phyloP scores from a whole-genome alignment of 2,888 invertebrate species.

The Mactromeris polynyma region DNA sequence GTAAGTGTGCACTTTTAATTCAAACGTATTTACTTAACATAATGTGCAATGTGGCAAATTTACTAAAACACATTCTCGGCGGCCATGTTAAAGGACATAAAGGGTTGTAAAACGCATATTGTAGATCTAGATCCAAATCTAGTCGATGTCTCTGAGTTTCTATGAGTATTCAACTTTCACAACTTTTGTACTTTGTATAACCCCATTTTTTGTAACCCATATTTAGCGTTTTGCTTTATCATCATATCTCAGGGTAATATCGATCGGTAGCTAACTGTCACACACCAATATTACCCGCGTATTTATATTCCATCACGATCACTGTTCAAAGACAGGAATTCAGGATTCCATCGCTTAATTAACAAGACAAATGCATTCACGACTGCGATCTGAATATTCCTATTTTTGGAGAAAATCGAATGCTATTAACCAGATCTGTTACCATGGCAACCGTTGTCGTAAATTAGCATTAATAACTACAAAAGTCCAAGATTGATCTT shows the following conservation, averaged over 20 bases:
- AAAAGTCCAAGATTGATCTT: constrained; percentile 8
- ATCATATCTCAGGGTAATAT: background rate
- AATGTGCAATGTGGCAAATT: too few species aligned
- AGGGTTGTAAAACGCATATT: too few species aligned
- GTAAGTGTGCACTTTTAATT: too few species aligned
- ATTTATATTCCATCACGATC: background rate
- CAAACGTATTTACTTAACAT: too few species aligned
- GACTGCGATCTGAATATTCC: background rate
- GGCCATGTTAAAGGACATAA: too few species aligned
- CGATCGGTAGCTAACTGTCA: background rate
- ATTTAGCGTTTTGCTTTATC: background rate
- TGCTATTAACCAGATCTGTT: constrained; percentile 24
- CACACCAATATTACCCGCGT: background rate
- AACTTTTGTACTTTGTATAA: too few species aligned
- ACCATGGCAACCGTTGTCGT: constrained; percentile 36
- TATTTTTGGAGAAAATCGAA: constrained; percentile 26
- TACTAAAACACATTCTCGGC: too few species aligned
- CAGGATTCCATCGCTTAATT: background rate
- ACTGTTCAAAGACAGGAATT: background rate
- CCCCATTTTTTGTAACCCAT: too few species aligned
- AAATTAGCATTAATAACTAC: constrained; percentile 36
- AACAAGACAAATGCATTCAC: background rate
- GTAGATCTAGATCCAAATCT: too few species aligned
- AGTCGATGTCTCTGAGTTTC: too few species aligned
- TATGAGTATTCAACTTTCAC: too few species aligned